phyloP scores from a whole-genome alignment of 1,140 invertebrate species.

The Coenobita brevimanus region DNA sequence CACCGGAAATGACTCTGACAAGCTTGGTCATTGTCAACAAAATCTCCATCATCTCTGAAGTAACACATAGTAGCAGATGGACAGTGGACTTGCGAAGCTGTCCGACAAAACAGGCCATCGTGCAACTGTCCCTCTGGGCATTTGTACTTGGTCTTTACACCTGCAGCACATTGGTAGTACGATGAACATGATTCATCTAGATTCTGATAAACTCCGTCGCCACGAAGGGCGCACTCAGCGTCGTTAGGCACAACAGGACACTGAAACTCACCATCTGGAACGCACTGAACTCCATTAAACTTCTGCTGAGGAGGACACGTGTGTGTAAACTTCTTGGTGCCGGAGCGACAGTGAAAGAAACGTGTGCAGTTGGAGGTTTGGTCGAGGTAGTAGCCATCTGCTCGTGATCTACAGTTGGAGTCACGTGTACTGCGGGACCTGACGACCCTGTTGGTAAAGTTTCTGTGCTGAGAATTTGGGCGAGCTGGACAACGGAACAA shows the following conservation, averaged over 20 bases:
- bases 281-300: conserved; percentile 42
- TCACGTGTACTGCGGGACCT: conserved; percentile 18
- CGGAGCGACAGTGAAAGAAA: conserved; percentile 34
- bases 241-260: conserved; percentile 26
- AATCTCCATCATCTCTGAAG: not conserved
- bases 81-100: conserved; percentile 3
- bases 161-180: conserved; percentile 32
- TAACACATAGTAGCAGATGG: conserved; percentile 17
- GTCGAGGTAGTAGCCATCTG: conserved; percentile 30
- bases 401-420: not conserved
- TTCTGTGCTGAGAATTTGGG: conserved; percentile 7
- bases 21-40: conserved; percentile 15
- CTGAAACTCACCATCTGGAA: not conserved
- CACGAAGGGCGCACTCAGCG: conserved; percentile 3
- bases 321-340: not conserved
- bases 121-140: conserved; percentile 39
- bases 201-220: conserved; percentile 37
- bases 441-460: conserved; percentile 45
- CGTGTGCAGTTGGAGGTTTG: conserved; percentile 14
- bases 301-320: conserved; percentile 24
- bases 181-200: conserved; percentile 1
- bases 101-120: conserved; percentile 10
- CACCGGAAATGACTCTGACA: conserved; percentile 32
- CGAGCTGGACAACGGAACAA: conserved; percentile 74
- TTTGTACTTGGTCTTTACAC: conserved; percentile 9